Percentiles rank a stretch among this genome's conserved stretches.
Evolutionary conservation across 2,797 vertebrate genomes (phyloP).

Genomic region (Rallus crepitans): DNA sequence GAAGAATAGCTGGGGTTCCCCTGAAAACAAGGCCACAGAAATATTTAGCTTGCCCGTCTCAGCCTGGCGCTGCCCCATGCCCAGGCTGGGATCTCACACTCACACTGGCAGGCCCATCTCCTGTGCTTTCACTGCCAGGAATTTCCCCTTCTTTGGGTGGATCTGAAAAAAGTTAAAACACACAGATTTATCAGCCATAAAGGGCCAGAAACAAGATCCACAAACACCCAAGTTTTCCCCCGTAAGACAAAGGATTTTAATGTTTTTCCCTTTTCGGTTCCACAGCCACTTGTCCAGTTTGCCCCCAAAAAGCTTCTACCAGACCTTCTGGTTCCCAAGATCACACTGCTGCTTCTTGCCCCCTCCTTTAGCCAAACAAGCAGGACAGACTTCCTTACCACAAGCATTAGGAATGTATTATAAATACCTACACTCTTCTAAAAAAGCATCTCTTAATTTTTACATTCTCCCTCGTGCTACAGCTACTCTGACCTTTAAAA

Average conservation of each 20-base stretch:
- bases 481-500: not conserved
- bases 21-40: slow-evolving; percentile 70
- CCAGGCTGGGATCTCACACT: slow-evolving; percentile 61
- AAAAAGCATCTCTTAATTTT: not conserved
- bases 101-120: slow-evolving; percentile 93
- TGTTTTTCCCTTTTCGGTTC: not conserved
- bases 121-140: slow-evolving; percentile 88
- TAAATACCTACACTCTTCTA: no score
- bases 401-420: no score
- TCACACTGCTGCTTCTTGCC: not conserved
- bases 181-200: not conserved
- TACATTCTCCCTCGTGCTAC: not conserved
- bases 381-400: not conserved
- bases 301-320: not conserved
- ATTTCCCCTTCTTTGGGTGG: slow-evolving; percentile 90
- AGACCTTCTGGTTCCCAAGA: not conserved
- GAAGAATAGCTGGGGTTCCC: slow-evolving; percentile 90
- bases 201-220: not conserved
- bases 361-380: not conserved
- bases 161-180: slow-evolving; percentile 78
- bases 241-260: not conserved
- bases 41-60: not conserved
- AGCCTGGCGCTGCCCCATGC: not conserved
- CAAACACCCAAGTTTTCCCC: fast-evolving
- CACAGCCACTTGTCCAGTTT: not conserved